A percentile compares a stretch with the other conserved stretches of the same genome.
Evolutionary conservation across 1,140 invertebrate genomes (phyloP).

Genomic region (Conopomorpha cramerella): DNA sequence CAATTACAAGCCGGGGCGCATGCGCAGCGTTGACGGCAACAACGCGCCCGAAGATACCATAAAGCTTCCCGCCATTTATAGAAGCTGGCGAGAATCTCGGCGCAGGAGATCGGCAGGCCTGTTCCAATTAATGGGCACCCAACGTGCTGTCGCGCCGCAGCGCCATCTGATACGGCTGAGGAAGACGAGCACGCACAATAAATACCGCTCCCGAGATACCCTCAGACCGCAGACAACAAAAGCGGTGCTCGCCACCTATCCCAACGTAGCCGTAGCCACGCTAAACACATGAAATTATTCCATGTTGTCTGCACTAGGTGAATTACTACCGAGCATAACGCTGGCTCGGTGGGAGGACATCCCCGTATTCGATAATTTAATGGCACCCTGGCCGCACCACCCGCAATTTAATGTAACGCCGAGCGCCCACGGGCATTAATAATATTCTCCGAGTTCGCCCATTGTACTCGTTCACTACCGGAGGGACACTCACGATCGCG

Average conservation of each 20-base stretch:
- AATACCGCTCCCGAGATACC: too few species aligned
- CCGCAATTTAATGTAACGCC: slow-evolving; percentile 33
- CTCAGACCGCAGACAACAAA: too few species aligned
- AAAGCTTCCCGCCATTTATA: slow-evolving; percentile 48
- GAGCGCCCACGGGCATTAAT: slow-evolving; percentile 26
- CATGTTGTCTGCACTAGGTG: slow-evolving; percentile 3
- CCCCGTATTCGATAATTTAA: slow-evolving; percentile 21
- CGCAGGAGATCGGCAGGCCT: slow-evolving; percentile 15
- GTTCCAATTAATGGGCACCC: slow-evolving; percentile 38
- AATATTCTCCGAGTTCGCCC: slow-evolving; percentile 19
- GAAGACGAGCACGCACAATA: neutral
- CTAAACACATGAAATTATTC: slow-evolving; percentile 2
- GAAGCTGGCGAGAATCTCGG: slow-evolving; percentile 22
- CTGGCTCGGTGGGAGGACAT: slow-evolving; percentile 10
- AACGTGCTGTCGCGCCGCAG: slow-evolving; percentile 1
- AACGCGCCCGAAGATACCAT: slow-evolving; percentile 39
- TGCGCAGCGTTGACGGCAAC: slow-evolving; percentile 32
- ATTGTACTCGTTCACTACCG: slow-evolving; percentile 23
- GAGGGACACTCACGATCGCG: slow-evolving; percentile 39
- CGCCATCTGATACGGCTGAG: slow-evolving; percentile 21
- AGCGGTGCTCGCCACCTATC: too few species aligned
- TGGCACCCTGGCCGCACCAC: slow-evolving; percentile 15
- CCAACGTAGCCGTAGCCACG: neutral
- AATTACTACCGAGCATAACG: slow-evolving; percentile 8
- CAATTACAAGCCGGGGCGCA: slow-evolving; percentile 44